Conservation (phyloP, 1,140 invertebrate species). For the Philaenus spumarius region DNA sequence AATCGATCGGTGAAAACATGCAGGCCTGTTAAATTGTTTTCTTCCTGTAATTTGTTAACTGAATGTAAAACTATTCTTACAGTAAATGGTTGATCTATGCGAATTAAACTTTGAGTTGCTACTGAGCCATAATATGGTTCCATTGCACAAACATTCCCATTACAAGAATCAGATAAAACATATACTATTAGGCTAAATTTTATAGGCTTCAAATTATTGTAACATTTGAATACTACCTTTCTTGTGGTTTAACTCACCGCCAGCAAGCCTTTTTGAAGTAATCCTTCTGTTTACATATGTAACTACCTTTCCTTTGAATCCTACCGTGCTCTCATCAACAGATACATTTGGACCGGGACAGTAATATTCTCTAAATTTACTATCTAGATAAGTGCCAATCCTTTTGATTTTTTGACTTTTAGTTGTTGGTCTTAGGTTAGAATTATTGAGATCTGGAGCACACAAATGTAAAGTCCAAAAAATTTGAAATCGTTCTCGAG, state of each 20-base stretch:
- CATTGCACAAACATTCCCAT: conserved; percentile 10
- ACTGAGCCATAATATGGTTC: not conserved
- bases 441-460: too few relatives aligned
- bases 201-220: conserved; percentile 10
- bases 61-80: too few relatives aligned
- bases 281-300: too few relatives aligned
- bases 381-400: too few relatives aligned
- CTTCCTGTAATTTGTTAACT: not conserved
- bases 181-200: conserved; percentile 8
- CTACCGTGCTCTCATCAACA: too few relatives aligned
- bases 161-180: not conserved
- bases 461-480: conserved; percentile 4
- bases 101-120: too few relatives aligned
- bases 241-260: too few relatives aligned
- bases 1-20: conserved; percentile 11
- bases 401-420: not conserved
- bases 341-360: too few relatives aligned
- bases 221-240: conserved; percentile 14
- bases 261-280: too few relatives aligned
- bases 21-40: not conserved
- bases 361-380: too few relatives aligned
- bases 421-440: too few relatives aligned
- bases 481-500: conserved; percentile 2
- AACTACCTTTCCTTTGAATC: conserved; percentile 11
- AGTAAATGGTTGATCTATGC: too few relatives aligned